Conservation (phyloP, 2,888 invertebrate genomes). For the Luperina testacea region DNA sequence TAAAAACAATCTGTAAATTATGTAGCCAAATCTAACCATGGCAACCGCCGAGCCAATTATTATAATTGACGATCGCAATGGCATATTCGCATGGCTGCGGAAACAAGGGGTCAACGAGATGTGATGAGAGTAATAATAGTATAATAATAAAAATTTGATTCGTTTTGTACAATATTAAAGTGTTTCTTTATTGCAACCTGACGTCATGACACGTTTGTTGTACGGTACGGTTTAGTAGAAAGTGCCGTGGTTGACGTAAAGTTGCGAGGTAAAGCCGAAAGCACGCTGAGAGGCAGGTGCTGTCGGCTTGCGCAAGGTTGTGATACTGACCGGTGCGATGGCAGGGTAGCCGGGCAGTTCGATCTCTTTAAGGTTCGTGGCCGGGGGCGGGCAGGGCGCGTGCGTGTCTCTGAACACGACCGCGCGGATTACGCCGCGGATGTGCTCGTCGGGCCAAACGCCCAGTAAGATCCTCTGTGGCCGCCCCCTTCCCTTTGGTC, state of each 20-base stretch:
- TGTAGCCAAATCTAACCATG: constrained; percentile 53
- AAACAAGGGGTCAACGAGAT: constrained; percentile 35
- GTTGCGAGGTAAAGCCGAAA: constrained; percentile 32
- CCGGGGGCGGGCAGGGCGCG: constrained; percentile 90
- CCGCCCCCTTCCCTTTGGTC: constrained; percentile 97
- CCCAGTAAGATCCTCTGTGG: constrained; percentile 97
- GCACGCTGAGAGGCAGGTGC: constrained; percentile 13
- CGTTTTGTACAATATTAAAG: constrained; percentile 15
- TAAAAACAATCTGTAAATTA: constrained; percentile 13
- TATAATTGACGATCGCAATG: constrained; percentile 71
- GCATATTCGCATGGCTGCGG: constrained; percentile 78
- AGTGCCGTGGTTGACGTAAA: constrained; percentile 32
- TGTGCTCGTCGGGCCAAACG: constrained; percentile 98
- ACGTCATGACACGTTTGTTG: constrained; percentile 17
- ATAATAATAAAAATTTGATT: constrained; percentile 13
- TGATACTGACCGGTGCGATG: constrained; percentile 87
- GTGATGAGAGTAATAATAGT: constrained; percentile 21
- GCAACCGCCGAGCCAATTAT: constrained; percentile 63
- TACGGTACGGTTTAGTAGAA: background rate
- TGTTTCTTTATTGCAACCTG: constrained; percentile 37
- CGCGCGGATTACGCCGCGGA: constrained; percentile 97
- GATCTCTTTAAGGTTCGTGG: constrained; percentile 95
- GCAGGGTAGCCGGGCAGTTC: constrained; percentile 85
- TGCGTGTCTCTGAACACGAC: constrained; percentile 97
- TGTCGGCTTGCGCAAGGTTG: constrained; percentile 40